A percentile compares a stretch with the other conserved stretches of the same genome.
Conservation (phyloP, 2,888 invertebrate species). For the Apamea monoglypha region DNA sequence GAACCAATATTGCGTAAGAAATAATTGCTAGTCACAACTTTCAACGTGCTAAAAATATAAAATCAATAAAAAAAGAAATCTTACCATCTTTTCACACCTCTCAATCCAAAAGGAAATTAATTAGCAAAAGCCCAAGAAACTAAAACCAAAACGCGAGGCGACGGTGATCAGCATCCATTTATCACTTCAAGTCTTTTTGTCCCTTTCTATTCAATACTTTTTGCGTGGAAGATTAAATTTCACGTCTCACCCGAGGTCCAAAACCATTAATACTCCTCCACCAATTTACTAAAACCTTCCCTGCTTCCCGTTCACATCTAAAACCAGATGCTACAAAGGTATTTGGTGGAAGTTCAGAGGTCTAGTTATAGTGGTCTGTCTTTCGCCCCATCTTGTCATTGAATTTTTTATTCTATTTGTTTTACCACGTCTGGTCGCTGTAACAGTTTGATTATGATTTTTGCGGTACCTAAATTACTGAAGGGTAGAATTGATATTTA, state of each 20-base stretch:
- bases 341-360: slow-evolving; percentile 49
- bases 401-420: slow-evolving; percentile 79
- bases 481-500: slow-evolving; percentile 80
- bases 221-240: slow-evolving; percentile 89
- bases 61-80: not conserved
- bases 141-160: slow-evolving; percentile 72
- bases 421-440: slow-evolving; percentile 85
- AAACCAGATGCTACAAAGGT: slow-evolving; percentile 27
- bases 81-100: slow-evolving; percentile 15
- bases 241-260: slow-evolving; percentile 83
- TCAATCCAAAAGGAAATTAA: slow-evolving; percentile 61
- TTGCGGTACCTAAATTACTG: slow-evolving; percentile 78
- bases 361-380: slow-evolving; percentile 71
- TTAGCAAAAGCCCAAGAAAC: slow-evolving; percentile 66
- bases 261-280: slow-evolving; percentile 85
- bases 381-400: slow-evolving; percentile 80
- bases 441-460: slow-evolving; percentile 87
- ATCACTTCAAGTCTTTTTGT: slow-evolving; percentile 87
- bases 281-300: slow-evolving; percentile 76
- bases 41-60: not conserved
- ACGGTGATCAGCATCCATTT: slow-evolving; percentile 84
- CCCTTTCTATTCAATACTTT: slow-evolving; percentile 88
- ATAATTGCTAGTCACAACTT: no score
- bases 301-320: slow-evolving; percentile 24
- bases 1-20: no score